Conservation (phyloP, 35 echinoderm and acorn worm species). For the Holothuria glaberrima region DNA sequence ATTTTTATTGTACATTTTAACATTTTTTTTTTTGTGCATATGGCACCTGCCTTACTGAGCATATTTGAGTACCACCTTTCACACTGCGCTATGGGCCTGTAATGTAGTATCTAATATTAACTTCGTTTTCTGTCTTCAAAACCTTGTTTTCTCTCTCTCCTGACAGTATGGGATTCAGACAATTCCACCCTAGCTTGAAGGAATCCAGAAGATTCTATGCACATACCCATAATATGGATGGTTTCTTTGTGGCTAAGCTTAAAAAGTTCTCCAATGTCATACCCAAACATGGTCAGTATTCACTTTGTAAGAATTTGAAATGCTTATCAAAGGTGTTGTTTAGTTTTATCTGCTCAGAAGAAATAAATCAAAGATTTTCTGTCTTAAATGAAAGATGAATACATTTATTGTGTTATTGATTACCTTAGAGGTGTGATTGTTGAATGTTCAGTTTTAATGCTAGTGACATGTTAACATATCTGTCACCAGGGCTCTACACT, state of each 20-base stretch:
- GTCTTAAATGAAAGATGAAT: background rate
- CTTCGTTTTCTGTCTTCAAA: no score
- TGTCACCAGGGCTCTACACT: no score
- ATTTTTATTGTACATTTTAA: no score
- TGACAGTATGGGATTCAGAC: slow-evolving; percentile 62
- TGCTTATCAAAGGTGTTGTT: background rate
- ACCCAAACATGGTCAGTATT: slow-evolving; percentile 60
- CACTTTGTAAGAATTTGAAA: background rate
- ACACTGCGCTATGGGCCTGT: no score
- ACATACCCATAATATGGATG: slow-evolving; percentile 99
- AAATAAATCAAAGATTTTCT: background rate
- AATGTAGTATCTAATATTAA: no score
- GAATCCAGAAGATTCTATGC: slow-evolving; percentile 89
- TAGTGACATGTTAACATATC: no score
- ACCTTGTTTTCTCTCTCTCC: background rate
- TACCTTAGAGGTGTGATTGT: background rate
- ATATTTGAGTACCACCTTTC: no score
- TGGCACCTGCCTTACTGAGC: no score
- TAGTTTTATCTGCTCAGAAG: no score
- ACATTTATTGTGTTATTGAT: background rate
- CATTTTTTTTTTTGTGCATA: no score
- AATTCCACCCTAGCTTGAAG: slow-evolving; percentile 87
- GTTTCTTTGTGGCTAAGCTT: slow-evolving; percentile 90
- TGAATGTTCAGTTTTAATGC: no score
- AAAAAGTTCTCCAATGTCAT: slow-evolving; percentile 93